A percentile compares a stretch with the other conserved stretches of the same genome.
Conservation (phyloP, 2,888 invertebrate genomes). For the Macrophya annulata region DNA sequence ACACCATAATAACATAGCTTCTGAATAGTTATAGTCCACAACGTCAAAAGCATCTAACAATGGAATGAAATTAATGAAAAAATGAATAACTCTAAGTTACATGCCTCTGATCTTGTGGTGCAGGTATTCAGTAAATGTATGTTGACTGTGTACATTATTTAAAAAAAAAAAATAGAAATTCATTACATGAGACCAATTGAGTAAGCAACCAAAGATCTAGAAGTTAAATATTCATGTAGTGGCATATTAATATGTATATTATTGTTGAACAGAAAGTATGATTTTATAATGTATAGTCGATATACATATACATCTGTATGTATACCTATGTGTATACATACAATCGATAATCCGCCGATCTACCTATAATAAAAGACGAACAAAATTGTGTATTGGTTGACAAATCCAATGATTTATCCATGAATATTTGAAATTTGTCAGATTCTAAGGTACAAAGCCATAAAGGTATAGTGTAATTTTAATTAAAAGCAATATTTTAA, state of each 20-base stretch:
- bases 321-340: constrained; percentile 74
- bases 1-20: not conserved
- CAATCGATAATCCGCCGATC: constrained; percentile 71
- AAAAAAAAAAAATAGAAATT: not conserved
- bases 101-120: not conserved
- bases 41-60: not conserved
- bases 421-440: constrained; percentile 18
- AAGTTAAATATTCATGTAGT: constrained; percentile 18
- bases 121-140: not conserved
- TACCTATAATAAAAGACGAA: constrained; percentile 73
- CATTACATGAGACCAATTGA: not conserved
- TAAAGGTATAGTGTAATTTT: constrained; percentile 19
- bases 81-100: not conserved
- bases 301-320: constrained; percentile 75
- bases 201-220: constrained; percentile 16
- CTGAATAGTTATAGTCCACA: constrained; percentile 1
- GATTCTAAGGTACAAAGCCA: constrained; percentile 32
- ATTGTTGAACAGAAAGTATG: constrained; percentile 58
- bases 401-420: not conserved
- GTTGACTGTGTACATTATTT: not conserved
- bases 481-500: constrained; percentile 47
- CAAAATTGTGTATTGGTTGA: not conserved
- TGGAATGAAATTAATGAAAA: not conserved
- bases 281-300: constrained; percentile 69
- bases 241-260: not conserved